Evolutionary conservation across 2,888 invertebrate genomes (phyloP), one percentile per base, ranked within the genome.

Genomic region (Syrphus vitripennis): DNA sequence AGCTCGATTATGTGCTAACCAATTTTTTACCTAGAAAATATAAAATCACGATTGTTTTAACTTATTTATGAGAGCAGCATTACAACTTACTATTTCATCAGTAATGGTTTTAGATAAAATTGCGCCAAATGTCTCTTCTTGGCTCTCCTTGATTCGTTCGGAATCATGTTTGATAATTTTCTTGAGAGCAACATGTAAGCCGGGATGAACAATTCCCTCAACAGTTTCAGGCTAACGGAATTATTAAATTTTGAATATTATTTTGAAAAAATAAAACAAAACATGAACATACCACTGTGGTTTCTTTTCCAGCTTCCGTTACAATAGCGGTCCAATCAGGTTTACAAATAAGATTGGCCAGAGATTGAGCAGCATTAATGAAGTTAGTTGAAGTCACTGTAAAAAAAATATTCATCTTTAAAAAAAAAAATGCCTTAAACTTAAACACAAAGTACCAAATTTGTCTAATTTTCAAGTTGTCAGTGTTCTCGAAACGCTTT

Each of bases 171-270:
- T 94, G 14, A 96, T 94, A 14, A 97, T 92, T 92, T 96, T 97
- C 90, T 97, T 97, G 37, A 97, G 91, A 81, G 95, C 94, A 94
- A 95, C 95, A 91, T 97, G 96, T 79, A 96, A 93, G 10, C 96
- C 97, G 0, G 96, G 93, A 89, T 96, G 95, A 92, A 97, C 97
- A 14, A 97, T 93, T 0, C 95, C 95, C 0, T 87, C 65, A 2
- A 90, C 87, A 50, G 76, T 76, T 7, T 88, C 83, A n/a, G 76
- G 19, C 42, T 93, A 42, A 7, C 26, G 21, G 19, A 57, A 40
- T n/a, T 12, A 53, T 19, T 21, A 14, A 55, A 59, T 10, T 40
- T n/a, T 31, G 7, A 40, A n/a, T 63, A 12, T 7, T 0, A 6
- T 9, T 40, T 19, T 70, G 12, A 26, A 19, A 59, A 5, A 19